Percentiles rank a stretch among this genome's conserved stretches.
Evolutionary conservation across 1,140 invertebrate species (phyloP).

Genomic region (Trichogramma pretiosum): DNA sequence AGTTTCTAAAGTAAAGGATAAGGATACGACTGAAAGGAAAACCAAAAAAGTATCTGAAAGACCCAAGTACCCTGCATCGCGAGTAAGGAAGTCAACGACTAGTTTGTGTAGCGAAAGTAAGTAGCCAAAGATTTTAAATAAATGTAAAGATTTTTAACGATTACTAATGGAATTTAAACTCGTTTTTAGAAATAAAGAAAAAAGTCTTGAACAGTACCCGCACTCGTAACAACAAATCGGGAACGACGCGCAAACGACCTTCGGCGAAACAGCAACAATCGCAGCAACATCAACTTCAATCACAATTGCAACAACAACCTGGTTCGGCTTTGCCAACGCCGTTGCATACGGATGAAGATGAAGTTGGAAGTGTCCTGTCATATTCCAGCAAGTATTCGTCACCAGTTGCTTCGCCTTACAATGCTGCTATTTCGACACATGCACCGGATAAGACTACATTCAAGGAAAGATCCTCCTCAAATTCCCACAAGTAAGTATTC

Average conservation of each 20-base stretch:
- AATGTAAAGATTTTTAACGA: neutral
- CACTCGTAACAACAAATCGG: conserved; percentile 29
- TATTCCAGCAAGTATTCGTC: conserved; percentile 46
- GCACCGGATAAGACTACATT: conserved; percentile 36
- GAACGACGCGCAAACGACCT: too few species aligned
- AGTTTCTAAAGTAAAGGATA: conserved; percentile 40
- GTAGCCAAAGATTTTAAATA: conserved; percentile 13
- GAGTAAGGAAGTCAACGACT: conserved; percentile 47
- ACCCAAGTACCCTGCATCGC: conserved; percentile 45
- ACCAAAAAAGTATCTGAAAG: conserved; percentile 43
- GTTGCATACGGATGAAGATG: conserved; percentile 32
- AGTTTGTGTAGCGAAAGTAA: conserved; percentile 47
- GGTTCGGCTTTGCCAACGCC: neutral
- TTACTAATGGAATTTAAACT: neutral
- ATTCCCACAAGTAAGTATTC: conserved; percentile 38
- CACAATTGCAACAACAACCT: neutral
- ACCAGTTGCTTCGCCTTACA: conserved; percentile 47
- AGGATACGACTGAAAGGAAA: conserved; percentile 43
- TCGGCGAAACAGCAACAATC: conserved; percentile 34
- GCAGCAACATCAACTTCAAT: conserved; percentile 13
- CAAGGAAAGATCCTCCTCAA: conserved; percentile 37
- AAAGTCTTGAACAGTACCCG: conserved; percentile 49
- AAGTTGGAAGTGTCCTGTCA: conserved; percentile 37
- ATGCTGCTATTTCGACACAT: conserved; percentile 36
- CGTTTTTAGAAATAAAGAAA: conserved; percentile 45